Evolutionary conservation across 2,888 invertebrate genomes (phyloP).

Genomic region (Lycophotia porphyrea): DNA sequence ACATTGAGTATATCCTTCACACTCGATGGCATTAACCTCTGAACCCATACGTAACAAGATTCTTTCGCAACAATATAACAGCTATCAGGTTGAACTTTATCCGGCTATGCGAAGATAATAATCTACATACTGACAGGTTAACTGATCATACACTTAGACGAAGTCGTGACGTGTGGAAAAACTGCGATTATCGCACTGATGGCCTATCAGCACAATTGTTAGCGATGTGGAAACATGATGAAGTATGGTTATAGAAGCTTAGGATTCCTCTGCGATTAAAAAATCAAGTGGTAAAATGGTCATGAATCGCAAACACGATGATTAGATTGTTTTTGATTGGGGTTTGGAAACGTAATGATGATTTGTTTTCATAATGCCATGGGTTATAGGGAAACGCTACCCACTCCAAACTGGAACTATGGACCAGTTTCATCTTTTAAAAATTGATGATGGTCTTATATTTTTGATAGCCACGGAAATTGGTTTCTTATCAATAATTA

Average conservation of each 20-base stretch:
- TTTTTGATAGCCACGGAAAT: neutral
- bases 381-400: neutral
- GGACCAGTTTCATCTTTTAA: neutral
- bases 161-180: slow-evolving; percentile 57
- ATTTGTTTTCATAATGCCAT: neutral
- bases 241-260: slow-evolving; percentile 7
- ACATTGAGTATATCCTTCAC: slow-evolving; percentile 48
- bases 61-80: slow-evolving; percentile 41
- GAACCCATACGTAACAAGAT: slow-evolving; percentile 19
- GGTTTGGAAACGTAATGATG: neutral
- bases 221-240: slow-evolving; percentile 26
- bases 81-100: slow-evolving; percentile 54
- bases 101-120: slow-evolving; percentile 47
- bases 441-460: neutral
- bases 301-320: neutral
- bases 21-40: slow-evolving; percentile 40
- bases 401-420: neutral
- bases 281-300: neutral
- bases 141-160: slow-evolving; percentile 49
- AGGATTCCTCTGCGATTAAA: neutral
- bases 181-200: slow-evolving; percentile 46
- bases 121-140: slow-evolving; percentile 54
- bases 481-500: neutral
- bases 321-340: neutral
- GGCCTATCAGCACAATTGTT: slow-evolving; percentile 35